phyloP scores from a whole-genome alignment of 2,113 vertebrate genomes.

The Butorides virescens region DNA sequence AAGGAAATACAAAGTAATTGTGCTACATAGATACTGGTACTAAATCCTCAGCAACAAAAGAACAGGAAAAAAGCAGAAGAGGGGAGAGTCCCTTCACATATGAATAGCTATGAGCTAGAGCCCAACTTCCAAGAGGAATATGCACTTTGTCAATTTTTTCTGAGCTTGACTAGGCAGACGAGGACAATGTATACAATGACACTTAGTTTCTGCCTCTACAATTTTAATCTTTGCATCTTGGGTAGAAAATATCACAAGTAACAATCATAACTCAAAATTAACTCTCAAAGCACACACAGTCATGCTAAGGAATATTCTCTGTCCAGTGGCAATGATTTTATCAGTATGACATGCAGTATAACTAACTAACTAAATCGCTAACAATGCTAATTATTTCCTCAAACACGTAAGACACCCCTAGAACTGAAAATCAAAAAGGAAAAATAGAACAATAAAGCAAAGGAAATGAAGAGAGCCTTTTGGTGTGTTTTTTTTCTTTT shows the following conservation, averaged over 20 bases:
- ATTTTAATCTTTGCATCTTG: not conserved
- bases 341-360: not conserved
- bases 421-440: not conserved
- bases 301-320: not conserved
- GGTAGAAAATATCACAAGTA: not conserved
- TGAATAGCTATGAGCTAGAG: not conserved
- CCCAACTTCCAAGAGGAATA: fast-evolving
- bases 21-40: not conserved
- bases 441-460: not conserved
- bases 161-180: not conserved
- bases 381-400: not conserved
- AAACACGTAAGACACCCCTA: not conserved
- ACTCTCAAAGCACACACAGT: not conserved
- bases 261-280: not conserved
- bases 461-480: not conserved
- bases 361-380: not conserved
- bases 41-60: not conserved
- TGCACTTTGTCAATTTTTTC: not conserved
- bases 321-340: not conserved
- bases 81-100: fast-evolving
- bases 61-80: not conserved
- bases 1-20: not conserved
- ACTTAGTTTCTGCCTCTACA: not conserved
- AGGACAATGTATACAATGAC: not conserved
- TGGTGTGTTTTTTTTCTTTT: not conserved